Conservation (phyloP, 1,140 invertebrate genomes). For the Atta texana region DNA sequence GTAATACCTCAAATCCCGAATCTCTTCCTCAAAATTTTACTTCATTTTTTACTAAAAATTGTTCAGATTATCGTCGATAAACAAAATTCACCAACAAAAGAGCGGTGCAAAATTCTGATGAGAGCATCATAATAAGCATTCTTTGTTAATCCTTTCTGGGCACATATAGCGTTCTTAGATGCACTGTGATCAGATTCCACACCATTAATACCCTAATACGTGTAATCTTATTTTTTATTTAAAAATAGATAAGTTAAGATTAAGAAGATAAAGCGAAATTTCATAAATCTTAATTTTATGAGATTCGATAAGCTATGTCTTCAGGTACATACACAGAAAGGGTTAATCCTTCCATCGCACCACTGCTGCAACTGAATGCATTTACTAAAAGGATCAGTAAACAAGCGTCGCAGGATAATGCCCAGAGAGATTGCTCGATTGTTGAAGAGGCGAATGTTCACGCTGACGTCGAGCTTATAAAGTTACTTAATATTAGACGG, state of each 20-base stretch:
- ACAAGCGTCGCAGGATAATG: conserved; percentile 53
- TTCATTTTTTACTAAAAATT: background rate
- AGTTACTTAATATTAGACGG: conserved; percentile 58
- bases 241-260: conserved; percentile 18
- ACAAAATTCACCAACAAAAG: conserved; percentile 52
- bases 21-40: conserved; percentile 10
- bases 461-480: conserved; percentile 65
- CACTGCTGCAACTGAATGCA: conserved; percentile 12
- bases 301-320: background rate
- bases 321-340: conserved; percentile 18
- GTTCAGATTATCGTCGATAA: background rate
- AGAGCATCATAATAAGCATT: conserved; percentile 20
- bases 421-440: conserved; percentile 43
- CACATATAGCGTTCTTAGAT: conserved; percentile 18
- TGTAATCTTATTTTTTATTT: conserved; percentile 20
- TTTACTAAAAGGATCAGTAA: conserved; percentile 45
- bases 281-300: conserved; percentile 5
- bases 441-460: conserved; percentile 53
- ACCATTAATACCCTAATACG: background rate
- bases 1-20: conserved; percentile 18
- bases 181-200: conserved; percentile 14
- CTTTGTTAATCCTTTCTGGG: conserved; percentile 39
- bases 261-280: conserved; percentile 26
- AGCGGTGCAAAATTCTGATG: conserved; percentile 47
- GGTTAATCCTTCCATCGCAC: conserved; percentile 31